Conservation (phyloP, 2,113 vertebrate species). For the Periophthalmodon schlosseri region DNA sequence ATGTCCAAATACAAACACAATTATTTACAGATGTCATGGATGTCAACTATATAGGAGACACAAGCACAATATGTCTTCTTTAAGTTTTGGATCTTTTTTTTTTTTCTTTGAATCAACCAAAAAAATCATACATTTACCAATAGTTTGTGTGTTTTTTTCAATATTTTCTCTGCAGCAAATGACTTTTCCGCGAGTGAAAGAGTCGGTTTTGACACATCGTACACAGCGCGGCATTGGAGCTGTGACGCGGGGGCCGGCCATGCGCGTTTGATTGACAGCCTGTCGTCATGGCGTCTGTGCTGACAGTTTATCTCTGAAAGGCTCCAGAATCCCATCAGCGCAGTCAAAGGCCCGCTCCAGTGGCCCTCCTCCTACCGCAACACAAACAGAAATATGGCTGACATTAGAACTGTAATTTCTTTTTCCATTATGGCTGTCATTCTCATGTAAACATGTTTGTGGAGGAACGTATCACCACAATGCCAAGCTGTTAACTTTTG, state of each 20-base stretch:
- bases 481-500: neutral
- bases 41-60: too few relatives aligned
- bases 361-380: neutral
- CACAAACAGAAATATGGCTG: neutral
- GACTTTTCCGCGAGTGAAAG: neutral
- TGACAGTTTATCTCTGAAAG: conserved; percentile 17
- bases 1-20: too few relatives aligned
- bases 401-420: conserved; percentile 11
- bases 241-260: neutral
- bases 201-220: neutral
- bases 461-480: neutral
- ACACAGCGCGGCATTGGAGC: neutral
- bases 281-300: neutral
- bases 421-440: conserved; percentile 6
- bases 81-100: too few relatives aligned
- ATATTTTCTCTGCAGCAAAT: neutral
- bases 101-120: neutral
- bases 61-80: too few relatives aligned
- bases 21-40: too few relatives aligned
- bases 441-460: conserved; percentile 6
- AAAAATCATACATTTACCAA: neutral
- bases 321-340: conserved; percentile 8
- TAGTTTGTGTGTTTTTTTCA: neutral
- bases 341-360: neutral
- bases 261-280: neutral